Percentiles rank a stretch among this genome's conserved stretches.
Evolutionary conservation across 2,113 vertebrate species (phyloP).

Genomic region (Seriola rivoliana): DNA sequence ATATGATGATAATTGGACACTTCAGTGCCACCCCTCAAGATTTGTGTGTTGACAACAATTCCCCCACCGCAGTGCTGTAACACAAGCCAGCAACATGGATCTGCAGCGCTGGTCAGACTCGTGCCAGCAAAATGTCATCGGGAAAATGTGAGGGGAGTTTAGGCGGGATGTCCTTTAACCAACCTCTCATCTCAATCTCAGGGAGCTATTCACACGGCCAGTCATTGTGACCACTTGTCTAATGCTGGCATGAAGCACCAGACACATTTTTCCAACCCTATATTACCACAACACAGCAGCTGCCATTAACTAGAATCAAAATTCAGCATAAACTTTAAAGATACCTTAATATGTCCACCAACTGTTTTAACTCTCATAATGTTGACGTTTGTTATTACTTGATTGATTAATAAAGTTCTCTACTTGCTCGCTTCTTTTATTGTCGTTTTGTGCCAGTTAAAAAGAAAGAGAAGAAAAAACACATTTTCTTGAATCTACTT

Average conservation of each 20-base stretch:
- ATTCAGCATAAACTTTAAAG: neutral
- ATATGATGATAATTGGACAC: conserved; percentile 43
- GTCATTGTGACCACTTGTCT: neutral
- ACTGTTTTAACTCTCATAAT: neutral
- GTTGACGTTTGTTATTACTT: neutral
- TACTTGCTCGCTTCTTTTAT: neutral
- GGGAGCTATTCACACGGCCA: neutral
- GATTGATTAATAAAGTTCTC: neutral
- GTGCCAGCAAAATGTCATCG: conserved; percentile 3
- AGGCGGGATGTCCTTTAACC: neutral
- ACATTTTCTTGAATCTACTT: conserved; percentile 4
- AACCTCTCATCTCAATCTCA: neutral
- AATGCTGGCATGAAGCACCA: neutral
- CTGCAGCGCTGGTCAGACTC: neutral
- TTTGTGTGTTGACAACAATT: conserved; percentile 38
- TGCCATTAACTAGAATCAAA: neutral
- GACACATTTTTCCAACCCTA: neutral
- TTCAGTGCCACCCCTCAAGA: conserved; percentile 25
- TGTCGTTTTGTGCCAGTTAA: neutral
- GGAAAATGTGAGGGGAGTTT: conserved; percentile 1
- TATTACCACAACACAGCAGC: neutral
- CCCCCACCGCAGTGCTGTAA: neutral
- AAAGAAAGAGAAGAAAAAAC: neutral
- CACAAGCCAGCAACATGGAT: conserved; percentile 30
- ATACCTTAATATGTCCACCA: neutral